Conservation (phyloP, 92 coral and sea anemone genomes). For the Zoanthus gigantus region DNA sequence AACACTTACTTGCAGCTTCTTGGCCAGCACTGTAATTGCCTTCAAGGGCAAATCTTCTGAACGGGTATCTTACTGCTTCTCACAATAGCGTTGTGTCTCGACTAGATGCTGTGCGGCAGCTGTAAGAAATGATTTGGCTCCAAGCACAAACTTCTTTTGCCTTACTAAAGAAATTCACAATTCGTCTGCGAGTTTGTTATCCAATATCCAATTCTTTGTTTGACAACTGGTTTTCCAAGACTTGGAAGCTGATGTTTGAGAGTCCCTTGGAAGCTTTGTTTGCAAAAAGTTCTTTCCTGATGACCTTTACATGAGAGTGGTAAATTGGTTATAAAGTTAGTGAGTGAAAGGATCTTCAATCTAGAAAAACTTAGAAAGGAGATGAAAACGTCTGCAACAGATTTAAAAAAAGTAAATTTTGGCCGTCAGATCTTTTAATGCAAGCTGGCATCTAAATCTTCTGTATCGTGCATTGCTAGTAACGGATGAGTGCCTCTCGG, state of each 20-base stretch:
- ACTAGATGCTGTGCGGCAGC: constrained; percentile 63
- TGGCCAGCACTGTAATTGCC: not conserved
- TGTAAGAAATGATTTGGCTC: constrained; percentile 56
- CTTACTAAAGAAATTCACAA: constrained; percentile 47
- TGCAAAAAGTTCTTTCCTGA: constrained; percentile 45
- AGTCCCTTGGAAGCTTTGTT: not conserved
- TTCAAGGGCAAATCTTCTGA: not conserved
- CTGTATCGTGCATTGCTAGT: constrained; percentile 49
- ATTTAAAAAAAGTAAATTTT: constrained; percentile 53
- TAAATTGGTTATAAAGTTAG: constrained; percentile 54
- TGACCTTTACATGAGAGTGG: constrained; percentile 38
- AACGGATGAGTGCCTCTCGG: constrained; percentile 31
- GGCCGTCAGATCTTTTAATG: constrained; percentile 52
- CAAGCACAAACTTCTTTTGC: constrained; percentile 46
- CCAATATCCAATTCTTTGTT: not conserved
- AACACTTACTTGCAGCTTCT: not conserved
- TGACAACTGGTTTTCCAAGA: not conserved
- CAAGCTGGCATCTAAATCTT: constrained; percentile 39
- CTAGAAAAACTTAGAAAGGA: constrained; percentile 53
- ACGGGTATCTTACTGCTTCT: constrained; percentile 9
- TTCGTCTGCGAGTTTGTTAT: constrained; percentile 4
- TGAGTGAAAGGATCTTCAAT: constrained; percentile 54
- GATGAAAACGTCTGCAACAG: constrained; percentile 55
- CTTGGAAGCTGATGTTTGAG: no score
- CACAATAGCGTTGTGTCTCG: constrained; percentile 38